Percentiles rank a stretch among this genome's conserved stretches.
Evolutionary conservation across 2,797 vertebrate genomes (phyloP).

Genomic region (Sibirionetta formosa): DNA sequence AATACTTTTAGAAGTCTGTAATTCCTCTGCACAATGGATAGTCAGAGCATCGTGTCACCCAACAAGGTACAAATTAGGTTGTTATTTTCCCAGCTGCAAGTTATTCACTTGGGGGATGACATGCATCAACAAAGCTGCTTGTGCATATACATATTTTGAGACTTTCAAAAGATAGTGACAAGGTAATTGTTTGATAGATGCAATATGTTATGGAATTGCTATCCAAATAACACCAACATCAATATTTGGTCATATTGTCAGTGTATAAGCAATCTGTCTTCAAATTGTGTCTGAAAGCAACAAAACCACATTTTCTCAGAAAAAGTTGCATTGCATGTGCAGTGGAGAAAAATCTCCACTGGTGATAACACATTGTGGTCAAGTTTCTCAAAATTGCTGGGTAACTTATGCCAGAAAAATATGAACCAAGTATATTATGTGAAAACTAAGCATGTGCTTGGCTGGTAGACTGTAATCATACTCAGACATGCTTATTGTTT

Average conservation of each 20-base stretch:
- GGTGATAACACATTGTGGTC: background rate
- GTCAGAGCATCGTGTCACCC: background rate
- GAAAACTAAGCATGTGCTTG: background rate
- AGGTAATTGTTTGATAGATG: slow-evolving; percentile 55
- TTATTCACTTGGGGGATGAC: background rate
- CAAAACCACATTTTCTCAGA: background rate
- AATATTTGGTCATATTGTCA: background rate
- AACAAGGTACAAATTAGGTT: slow-evolving; percentile 1
- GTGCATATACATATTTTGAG: background rate
- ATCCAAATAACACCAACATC: background rate
- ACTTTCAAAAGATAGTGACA: slow-evolving; percentile 50
- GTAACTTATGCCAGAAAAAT: slow-evolving; percentile 13
- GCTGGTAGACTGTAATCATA: background rate
- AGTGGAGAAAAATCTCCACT: background rate
- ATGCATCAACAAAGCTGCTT: background rate
- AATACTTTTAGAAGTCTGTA: background rate
- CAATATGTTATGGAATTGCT: background rate
- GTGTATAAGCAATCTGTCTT: background rate
- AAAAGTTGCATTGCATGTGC: background rate
- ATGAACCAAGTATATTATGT: background rate
- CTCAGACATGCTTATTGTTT: background rate
- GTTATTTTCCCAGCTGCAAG: slow-evolving; percentile 38
- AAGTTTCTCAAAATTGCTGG: background rate
- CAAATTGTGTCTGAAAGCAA: slow-evolving; percentile 12
- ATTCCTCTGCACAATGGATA: background rate